Evolutionary conservation across 2,888 invertebrate genomes (phyloP).

Genomic region (Idaea straminata): DNA sequence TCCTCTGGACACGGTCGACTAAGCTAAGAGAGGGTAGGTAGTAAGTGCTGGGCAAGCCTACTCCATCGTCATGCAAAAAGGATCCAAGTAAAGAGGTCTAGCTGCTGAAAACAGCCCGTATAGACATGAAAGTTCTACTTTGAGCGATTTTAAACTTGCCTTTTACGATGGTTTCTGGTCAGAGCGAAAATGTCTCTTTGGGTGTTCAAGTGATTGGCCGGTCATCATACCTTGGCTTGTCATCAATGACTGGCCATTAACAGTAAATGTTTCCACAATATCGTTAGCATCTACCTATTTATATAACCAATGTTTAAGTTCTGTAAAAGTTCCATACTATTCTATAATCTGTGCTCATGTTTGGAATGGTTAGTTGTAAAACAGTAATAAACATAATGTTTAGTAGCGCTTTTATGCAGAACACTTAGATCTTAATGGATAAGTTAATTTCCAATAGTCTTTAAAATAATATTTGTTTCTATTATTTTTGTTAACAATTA

Average conservation of each 20-base stretch:
- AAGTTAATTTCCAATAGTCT: neutral
- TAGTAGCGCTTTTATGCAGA: neutral
- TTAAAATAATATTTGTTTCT: neutral
- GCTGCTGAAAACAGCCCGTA: too few relatives aligned
- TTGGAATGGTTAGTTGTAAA: neutral
- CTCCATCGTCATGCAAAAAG: too few relatives aligned
- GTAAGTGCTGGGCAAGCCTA: too few relatives aligned
- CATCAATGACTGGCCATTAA: slow-evolving; percentile 60
- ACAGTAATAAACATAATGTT: neutral
- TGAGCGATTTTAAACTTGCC: neutral
- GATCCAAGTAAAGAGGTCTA: too few relatives aligned
- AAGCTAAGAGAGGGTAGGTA: too few relatives aligned
- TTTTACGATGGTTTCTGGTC: neutral
- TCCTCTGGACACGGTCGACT: too few relatives aligned
- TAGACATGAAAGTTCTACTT: too few relatives aligned
- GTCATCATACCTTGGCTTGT: slow-evolving; percentile 72
- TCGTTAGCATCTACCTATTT: slow-evolving; percentile 62
- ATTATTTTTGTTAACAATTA: neutral
- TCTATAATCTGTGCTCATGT: neutral
- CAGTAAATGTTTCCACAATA: neutral
- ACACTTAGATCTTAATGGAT: neutral
- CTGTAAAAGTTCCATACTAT: neutral
- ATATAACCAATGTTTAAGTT: slow-evolving; percentile 24
- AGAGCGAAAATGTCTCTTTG: neutral
- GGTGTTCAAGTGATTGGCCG: slow-evolving; percentile 63